These are phyloP conservation scores for Drepana arcuata DNA, from an alignment of 1,140 invertebrate genomes.

Conservation along the genomic window DNA sequence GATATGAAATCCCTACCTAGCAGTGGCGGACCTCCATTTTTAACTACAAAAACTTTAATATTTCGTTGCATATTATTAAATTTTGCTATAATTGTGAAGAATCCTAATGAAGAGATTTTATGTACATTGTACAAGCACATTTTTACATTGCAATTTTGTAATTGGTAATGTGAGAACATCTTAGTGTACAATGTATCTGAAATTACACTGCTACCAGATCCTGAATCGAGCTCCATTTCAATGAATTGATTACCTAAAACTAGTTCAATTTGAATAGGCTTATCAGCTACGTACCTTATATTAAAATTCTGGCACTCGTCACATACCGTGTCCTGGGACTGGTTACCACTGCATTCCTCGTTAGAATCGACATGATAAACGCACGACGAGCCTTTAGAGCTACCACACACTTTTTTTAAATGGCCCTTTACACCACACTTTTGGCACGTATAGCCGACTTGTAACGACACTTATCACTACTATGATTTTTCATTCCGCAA, in stretches of 20 bases:
- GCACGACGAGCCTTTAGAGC: not conserved
- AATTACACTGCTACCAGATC: slow-evolving; percentile 16
- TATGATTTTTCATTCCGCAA: slow-evolving; percentile 4
- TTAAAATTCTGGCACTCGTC: slow-evolving; percentile 9
- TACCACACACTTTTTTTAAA: slow-evolving; percentile 7
- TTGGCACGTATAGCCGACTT: slow-evolving; percentile 8
- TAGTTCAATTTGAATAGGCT: slow-evolving; percentile 12
- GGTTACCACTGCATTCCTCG: not conserved
- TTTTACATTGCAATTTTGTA: slow-evolving; percentile 11
- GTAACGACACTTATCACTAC: slow-evolving; percentile 4
- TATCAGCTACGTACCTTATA: slow-evolving; percentile 15
- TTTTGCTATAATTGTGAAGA: slow-evolving; percentile 5
- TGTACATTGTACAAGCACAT: slow-evolving; percentile 22
- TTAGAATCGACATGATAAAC: not conserved
- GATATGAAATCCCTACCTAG: slow-evolving; percentile 27
- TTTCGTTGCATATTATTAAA: slow-evolving; percentile 6
- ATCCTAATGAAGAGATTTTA: slow-evolving; percentile 20
- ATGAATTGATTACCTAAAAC: slow-evolving; percentile 4
- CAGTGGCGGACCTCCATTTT: slow-evolving; percentile 16
- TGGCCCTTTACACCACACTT: slow-evolving; percentile 11
- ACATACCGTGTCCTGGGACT: slow-evolving; percentile 1
- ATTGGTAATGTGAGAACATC: slow-evolving; percentile 7
- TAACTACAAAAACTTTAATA: slow-evolving; percentile 11
- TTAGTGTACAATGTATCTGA: slow-evolving; percentile 12
- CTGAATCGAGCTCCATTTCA: slow-evolving; percentile 19